Conservation (phyloP, 2,797 vertebrate species). For the Tenualosa thibaudeaui region DNA sequence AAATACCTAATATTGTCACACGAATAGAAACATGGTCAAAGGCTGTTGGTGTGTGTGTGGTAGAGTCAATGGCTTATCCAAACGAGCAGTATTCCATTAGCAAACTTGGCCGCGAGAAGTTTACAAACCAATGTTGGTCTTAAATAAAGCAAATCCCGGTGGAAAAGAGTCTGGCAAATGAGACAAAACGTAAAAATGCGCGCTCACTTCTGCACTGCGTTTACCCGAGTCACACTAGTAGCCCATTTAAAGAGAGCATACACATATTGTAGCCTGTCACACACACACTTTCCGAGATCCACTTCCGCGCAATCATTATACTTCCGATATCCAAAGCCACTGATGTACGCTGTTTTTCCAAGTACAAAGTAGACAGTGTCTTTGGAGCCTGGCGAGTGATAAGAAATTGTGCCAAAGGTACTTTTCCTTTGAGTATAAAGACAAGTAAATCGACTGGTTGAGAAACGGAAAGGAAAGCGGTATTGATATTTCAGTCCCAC, state of each 20-base stretch:
- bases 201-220: background rate
- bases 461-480: background rate
- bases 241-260: background rate
- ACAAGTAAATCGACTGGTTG: background rate
- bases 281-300: background rate
- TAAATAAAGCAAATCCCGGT: background rate
- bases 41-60: background rate
- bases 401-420: background rate
- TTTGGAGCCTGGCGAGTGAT: background rate
- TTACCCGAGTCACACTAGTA: background rate
- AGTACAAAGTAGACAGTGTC: background rate
- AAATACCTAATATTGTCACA: background rate
- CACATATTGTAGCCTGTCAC: background rate
- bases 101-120: background rate
- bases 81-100: background rate
- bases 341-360: background rate
- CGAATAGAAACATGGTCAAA: background rate
- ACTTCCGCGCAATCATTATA: background rate
- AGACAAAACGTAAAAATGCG: background rate
- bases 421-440: background rate
- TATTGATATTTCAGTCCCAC: background rate
- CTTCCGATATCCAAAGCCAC: background rate
- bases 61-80: background rate
- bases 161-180: background rate
- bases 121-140: background rate